A percentile compares a stretch with the other conserved stretches of the same genome.
These are phyloP conservation scores for Camponotus vicinus DNA, from an alignment of 1,140 invertebrate species.

Conservation along the genomic window DNA sequence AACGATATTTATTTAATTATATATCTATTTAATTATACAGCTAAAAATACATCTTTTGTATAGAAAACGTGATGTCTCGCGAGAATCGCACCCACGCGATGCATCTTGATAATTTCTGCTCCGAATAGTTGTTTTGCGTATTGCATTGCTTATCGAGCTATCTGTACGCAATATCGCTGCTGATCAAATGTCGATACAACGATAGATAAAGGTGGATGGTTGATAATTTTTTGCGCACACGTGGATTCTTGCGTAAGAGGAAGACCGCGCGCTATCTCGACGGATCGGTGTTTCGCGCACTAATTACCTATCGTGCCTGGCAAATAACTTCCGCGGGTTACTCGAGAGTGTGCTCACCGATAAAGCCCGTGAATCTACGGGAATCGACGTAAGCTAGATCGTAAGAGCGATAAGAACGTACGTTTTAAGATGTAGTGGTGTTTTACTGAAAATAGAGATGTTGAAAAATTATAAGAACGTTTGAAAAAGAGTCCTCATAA, in stretches of 20 bases:
- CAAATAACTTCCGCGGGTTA: conserved; percentile 75
- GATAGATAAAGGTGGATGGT: conserved; percentile 65
- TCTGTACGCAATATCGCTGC: conserved; percentile 31
- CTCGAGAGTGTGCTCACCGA: conserved; percentile 54
- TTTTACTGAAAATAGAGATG: background rate
- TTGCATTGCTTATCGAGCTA: background rate
- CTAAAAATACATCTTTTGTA: background rate
- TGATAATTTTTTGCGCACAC: conserved; percentile 69
- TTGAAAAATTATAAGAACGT: background rate
- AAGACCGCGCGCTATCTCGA: conserved; percentile 71
- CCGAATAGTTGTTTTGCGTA: conserved; percentile 16
- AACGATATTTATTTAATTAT: background rate
- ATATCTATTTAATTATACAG: background rate
- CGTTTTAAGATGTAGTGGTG: background rate
- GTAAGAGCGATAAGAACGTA: conserved; percentile 4
- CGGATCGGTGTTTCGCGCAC: conserved; percentile 72
- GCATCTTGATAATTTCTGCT: conserved; percentile 56
- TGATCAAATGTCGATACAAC: conserved; percentile 49
- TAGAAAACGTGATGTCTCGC: background rate
- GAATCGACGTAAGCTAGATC: conserved; percentile 44
- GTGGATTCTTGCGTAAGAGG: conserved; percentile 70
- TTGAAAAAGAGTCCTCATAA: too few species aligned
- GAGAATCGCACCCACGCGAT: conserved; percentile 38
- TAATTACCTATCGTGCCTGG: conserved; percentile 75
- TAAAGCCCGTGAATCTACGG: conserved; percentile 63